Base-by-base conservation (phyloP, 2,113 vertebrate genomes). In the Pygoscelis adeliae region DNA sequence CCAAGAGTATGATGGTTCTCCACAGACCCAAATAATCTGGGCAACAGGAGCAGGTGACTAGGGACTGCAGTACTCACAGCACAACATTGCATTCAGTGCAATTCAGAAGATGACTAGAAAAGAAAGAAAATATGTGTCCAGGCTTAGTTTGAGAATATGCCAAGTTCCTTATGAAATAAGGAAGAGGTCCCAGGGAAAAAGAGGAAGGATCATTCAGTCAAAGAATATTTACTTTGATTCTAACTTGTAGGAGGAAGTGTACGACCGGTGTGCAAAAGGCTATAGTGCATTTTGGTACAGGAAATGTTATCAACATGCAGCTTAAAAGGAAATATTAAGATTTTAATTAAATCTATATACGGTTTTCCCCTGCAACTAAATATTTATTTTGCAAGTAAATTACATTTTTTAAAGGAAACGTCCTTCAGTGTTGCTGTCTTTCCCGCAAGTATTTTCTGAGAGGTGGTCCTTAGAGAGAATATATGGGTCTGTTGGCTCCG, bases 341-440 rank as follows among this genome's bases (percentile, higher is more conserved):
- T 93, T 89, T 78, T 79, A 58, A 72, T 89, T 66, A 71, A 66
- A 86, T 70, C 27, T 46, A n/a, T 40, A 5, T 62, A 16, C 52
- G 62, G 9, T 13, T 87, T 90, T 59, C 11, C 4, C 30, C 23
- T n/a, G 38, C 18, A 86, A 52, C 14, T 67, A 59, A 62, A 22
- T 83, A 67, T 40, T 71, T 93, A 56, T 90, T 90, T 93, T 93
- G 13, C 30, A 89, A 62, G 19, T 21, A 84, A 74, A 36, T 16
- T 0, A 3, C 36, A 32, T 46, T 74, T 92, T 80, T 83, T 50
- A 87, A 78, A 44, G 17, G 30, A 77, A 76, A 21, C 0, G 1
- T 83, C n/a, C n/a, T 76, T 79, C 20, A 47, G 8, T 44, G 19
- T 59, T 81, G 11, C 32, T 61, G 12, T 77, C 29, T 83, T 87